Base-by-base conservation (phyloP, 2,888 invertebrate genomes). In the Latrodectus elegans region DNA sequence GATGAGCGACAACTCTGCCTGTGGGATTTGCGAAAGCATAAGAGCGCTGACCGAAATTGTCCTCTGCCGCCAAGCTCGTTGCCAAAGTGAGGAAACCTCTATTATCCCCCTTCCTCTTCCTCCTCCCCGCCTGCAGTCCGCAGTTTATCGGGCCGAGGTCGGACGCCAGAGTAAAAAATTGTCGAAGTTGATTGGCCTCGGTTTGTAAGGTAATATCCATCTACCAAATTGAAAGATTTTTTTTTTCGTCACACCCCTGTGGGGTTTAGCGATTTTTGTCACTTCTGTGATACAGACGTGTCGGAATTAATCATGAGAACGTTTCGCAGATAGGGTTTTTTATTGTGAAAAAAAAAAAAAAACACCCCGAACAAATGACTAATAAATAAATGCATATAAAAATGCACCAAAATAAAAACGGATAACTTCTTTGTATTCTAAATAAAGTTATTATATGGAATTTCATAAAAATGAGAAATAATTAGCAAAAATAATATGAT, bases 81-180 rank as follows among this genome's bases (percentile, higher is more conserved):
- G 67, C n/a, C 55, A 60, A 14, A 15, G 67, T 77, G 38, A 38
- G 67, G 53, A 81, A 78, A 78, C 70, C 26, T 15, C 38, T 71
- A 15, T 49, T 10, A 6, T n/a, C 38, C 26, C 68, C n/a, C 12
- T 49, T 71, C 12, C 22, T 8, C 12, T 10, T 11, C 49, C 14
- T 4, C 49, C 11, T 9, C 49, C 38, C 22, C 49, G 49, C 17
- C n/a, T 51, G 51, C n/a, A 52, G 73, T 60, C 65, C 55, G 10
- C 64, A 65, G 64, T 77, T 75, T 75, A 75, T 67, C 81, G n/a
- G 74, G 73, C 64, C 81, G 81, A 81, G 81, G 81, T 81, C 81
- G 81, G 68, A 11, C 67, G 51, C 10, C 49, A 38, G 55, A 9
- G 53, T 8, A 26, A 77, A 70, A 76, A 76, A 15, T 64, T 11